Base-by-base conservation (phyloP, 2,113 vertebrate genomes). In the Cepphus grylle region DNA sequence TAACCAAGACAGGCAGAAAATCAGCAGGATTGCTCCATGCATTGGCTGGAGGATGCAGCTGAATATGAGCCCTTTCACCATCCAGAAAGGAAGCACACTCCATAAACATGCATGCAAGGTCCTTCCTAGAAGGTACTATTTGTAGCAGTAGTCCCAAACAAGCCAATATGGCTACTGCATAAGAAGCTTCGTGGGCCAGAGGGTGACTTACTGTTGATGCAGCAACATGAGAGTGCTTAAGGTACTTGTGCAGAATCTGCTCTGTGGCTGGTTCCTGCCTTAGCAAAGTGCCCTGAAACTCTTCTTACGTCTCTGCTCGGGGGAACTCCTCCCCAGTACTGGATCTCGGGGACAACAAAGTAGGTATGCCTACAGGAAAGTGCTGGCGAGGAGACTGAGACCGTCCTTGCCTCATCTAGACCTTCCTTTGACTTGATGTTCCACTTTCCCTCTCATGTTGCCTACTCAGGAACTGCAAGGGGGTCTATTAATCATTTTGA, bases 1-100 rank as follows among this genome's bases (percentile, higher is more conserved):
- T 56, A 65, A 69, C 19, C 36, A 65, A 69, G 53, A 56, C 2
- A 2, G 1, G 2, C 1, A 0, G 27, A 20, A n/a, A 62, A 52
- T 47, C 45, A 78, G 40, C 27, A 65, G 25, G 67, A 72, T 17
- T 69, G 30, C 53, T 80, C 65, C 29, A 29, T 34, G 27, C 6
- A n/a, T 18, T n/a, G 13, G 15, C 19, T 49, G 43, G 15, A 78
- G 15, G 10, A 63, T n/a, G 32, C 42, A 55, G 67, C 11, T 63
- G 36, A 61, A 38, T 20, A 36, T 7, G n/a, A 2, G 5, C 25
- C 50, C 26, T 78, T 77, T 88, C 17, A 30, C 11, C 47, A 78
- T 2, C 15, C 76, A 69, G 43, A 83, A 92, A 63, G n/a, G 47
- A 94, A 53, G 32, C 15, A 55, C 19, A 19, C 16, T 70, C 25